phyloP scores from a whole-genome alignment of 2,888 invertebrate species.

The Ichneumoninae sp. region DNA sequence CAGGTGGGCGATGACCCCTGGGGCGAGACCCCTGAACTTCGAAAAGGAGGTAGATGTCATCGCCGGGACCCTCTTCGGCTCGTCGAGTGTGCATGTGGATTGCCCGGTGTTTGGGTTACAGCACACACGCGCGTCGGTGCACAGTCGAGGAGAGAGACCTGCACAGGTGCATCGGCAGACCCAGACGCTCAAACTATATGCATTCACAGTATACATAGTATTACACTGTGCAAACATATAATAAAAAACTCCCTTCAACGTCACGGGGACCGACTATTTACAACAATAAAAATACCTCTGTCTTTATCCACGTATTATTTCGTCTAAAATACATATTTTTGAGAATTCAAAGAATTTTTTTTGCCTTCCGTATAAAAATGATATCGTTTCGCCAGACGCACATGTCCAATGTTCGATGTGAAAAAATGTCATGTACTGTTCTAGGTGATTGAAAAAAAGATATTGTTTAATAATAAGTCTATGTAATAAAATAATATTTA shows the following conservation, averaged over 20 bases:
- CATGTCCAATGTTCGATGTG: too few relatives aligned
- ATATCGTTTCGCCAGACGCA: background rate
- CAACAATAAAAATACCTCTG: background rate
- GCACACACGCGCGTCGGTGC: conserved; percentile 31
- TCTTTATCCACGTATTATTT: background rate
- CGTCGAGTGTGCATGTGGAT: conserved; percentile 17
- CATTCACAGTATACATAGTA: background rate
- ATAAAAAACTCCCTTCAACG: background rate
- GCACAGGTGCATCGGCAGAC: background rate
- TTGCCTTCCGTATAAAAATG: background rate
- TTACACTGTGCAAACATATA: background rate
- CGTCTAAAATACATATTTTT: background rate
- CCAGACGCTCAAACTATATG: background rate
- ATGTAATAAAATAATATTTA: too few relatives aligned
- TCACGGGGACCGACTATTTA: background rate
- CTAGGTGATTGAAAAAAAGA: too few relatives aligned
- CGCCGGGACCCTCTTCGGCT: conserved; percentile 36
- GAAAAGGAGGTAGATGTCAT: conserved; percentile 53
- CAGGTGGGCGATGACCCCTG: conserved; percentile 73
- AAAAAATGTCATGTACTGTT: too few relatives aligned
- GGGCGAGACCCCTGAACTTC: conserved; percentile 47
- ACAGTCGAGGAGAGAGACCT: background rate
- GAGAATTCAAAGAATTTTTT: background rate
- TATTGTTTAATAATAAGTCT: too few relatives aligned
- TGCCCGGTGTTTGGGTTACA: background rate